These are phyloP conservation scores for Papilio dardanus DNA, from an alignment of 1,140 invertebrate genomes.

Conservation along the genomic window DNA sequence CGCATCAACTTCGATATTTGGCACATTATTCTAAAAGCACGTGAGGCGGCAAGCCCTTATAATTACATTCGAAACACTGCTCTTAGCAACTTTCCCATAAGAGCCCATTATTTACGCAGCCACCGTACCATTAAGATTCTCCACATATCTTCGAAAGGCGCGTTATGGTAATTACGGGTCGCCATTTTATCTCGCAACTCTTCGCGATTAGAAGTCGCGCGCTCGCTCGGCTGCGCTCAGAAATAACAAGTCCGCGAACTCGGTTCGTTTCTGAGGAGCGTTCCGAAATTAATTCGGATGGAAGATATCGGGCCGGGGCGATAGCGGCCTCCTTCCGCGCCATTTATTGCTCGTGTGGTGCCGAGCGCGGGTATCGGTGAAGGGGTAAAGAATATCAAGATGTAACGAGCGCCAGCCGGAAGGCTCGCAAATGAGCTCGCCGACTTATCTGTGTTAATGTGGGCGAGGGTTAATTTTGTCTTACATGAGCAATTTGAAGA, in stretches of 20 bases:
- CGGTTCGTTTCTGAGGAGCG: constrained; percentile 76
- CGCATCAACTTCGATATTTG: constrained; percentile 48
- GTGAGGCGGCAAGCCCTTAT: constrained; percentile 71
- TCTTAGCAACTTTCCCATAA: constrained; percentile 80
- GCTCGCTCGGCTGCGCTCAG: constrained; percentile 67
- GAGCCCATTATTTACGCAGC: constrained; percentile 81
- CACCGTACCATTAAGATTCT: constrained; percentile 81
- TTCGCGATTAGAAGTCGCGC: constrained; percentile 77
- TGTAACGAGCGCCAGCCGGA: constrained; percentile 79
- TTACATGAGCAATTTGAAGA: constrained; percentile 80
- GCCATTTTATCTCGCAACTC: constrained; percentile 79
- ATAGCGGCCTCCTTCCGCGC: constrained; percentile 79
- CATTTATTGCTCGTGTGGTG: constrained; percentile 81
- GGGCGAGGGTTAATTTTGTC: constrained; percentile 80
- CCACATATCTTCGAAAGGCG: constrained; percentile 80
- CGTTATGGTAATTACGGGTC: constrained; percentile 81
- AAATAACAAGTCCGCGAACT: constrained; percentile 80
- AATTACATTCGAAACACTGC: constrained; percentile 80
- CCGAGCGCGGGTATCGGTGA: constrained; percentile 64
- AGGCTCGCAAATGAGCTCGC: constrained; percentile 81
- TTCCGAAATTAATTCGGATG: constrained; percentile 82
- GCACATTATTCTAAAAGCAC: constrained; percentile 72
- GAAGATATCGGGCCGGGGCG: constrained; percentile 78
- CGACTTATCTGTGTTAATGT: constrained; percentile 81
- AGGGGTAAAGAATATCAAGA: constrained; percentile 82